Conservation (phyloP, 2,113 vertebrate species). For the Apaloderma vittatum region DNA sequence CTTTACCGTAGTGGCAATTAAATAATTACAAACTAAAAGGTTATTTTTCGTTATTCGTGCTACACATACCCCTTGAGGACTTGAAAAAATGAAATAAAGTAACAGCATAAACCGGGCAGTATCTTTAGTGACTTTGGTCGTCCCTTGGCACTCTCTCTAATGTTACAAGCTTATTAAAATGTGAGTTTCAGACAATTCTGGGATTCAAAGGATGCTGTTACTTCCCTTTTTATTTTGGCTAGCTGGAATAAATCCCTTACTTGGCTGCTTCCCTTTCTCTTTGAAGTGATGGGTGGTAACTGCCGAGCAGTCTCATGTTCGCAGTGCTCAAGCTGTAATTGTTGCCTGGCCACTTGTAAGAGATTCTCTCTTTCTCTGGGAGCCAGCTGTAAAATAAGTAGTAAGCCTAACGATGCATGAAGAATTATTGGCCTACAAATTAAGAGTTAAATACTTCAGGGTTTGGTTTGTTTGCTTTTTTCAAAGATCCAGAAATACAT, state of each 20-base stretch:
- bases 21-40: neutral
- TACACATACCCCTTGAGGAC: neutral
- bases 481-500: neutral
- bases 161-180: neutral
- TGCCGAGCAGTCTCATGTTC: neutral
- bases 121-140: neutral
- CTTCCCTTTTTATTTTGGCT: neutral
- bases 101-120: neutral
- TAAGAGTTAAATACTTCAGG: neutral
- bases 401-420: neutral
- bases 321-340: neutral
- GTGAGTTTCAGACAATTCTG: neutral
- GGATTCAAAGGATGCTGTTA: neutral
- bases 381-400: neutral
- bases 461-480: neutral
- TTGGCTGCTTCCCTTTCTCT: neutral
- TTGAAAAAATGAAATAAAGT: neutral
- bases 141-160: neutral
- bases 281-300: neutral
- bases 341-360: neutral
- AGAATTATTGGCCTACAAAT: slow-evolving; percentile 1
- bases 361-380: neutral
- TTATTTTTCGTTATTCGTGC: neutral
- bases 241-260: neutral
- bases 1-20: neutral